These are phyloP conservation scores for Xenopus petersii DNA, from an alignment of 2,797 vertebrate genomes.

Conservation along the genomic window DNA sequence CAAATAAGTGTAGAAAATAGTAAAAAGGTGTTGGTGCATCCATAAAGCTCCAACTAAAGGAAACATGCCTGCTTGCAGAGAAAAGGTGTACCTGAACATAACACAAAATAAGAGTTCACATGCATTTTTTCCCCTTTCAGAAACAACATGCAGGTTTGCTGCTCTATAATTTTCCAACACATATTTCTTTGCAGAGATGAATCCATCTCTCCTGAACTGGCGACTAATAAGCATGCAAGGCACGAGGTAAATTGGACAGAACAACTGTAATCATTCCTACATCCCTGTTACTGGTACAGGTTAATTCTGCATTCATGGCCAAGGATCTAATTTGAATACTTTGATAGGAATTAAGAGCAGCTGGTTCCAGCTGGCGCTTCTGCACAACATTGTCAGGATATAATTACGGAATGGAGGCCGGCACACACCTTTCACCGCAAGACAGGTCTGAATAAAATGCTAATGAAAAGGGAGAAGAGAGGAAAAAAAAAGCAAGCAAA, in stretches of 20 bases:
- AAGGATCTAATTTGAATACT: conserved; percentile 44
- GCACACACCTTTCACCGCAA: conserved; percentile 47
- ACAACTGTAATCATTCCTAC: conserved; percentile 30
- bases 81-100: no score
- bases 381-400: conserved; percentile 45
- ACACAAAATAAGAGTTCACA: no score
- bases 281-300: conserved; percentile 27
- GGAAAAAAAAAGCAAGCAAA: conserved; percentile 16
- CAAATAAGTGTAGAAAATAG: no score
- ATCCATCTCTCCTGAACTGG: conserved; percentile 19
- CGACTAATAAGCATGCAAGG: conserved; percentile 14
- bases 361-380: conserved; percentile 44
- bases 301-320: conserved; percentile 43
- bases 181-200: conserved; percentile 10
- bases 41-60: no score
- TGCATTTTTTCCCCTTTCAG: background rate
- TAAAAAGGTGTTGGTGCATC: no score
- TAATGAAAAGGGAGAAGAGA: conserved; percentile 40
- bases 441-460: conserved; percentile 49
- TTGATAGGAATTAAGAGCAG: conserved; percentile 44
- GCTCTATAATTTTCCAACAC: conserved; percentile 9
- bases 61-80: no score
- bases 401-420: conserved; percentile 47
- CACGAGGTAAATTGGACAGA: conserved; percentile 28
- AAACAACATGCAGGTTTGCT: background rate